These are phyloP conservation scores for Scaptomyza parva DNA, from an alignment of 2,888 invertebrate species.

Conservation along the genomic window DNA sequence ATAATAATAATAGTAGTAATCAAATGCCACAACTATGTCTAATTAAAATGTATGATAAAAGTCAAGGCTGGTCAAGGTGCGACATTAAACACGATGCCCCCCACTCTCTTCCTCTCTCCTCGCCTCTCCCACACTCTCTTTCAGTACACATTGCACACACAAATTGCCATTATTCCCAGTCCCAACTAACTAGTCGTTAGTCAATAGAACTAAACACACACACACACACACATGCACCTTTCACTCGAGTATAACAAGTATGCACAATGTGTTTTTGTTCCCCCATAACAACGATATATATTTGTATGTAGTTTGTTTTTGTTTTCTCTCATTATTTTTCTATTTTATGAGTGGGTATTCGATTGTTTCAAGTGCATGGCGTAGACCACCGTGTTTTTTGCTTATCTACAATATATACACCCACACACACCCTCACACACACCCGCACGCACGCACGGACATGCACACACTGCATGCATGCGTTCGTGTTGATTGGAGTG, in stretches of 20 bases:
- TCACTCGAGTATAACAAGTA: constrained; percentile 5
- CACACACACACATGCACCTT: not conserved
- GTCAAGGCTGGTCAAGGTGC: constrained; percentile 59
- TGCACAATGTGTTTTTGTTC: not conserved
- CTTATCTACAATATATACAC: constrained; percentile 40
- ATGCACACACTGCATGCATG: not conserved
- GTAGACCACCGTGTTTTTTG: constrained; percentile 14
- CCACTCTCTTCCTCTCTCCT: not conserved
- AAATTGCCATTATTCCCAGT: constrained; percentile 35
- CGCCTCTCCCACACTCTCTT: not conserved
- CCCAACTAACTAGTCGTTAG: constrained; percentile 43
- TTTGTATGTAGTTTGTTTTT: not conserved
- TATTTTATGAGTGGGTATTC: constrained; percentile 13
- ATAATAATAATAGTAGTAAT: constrained; percentile 27
- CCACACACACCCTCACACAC: constrained; percentile 7
- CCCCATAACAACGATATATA: not conserved
- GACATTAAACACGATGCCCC: constrained; percentile 8
- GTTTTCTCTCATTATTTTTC: not conserved
- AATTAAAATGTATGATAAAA: constrained; percentile 70
- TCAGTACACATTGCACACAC: not conserved
- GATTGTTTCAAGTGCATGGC: constrained; percentile 34
- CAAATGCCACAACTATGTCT: constrained; percentile 45
- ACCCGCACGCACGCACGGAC: too few species aligned
- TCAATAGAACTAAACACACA: constrained; percentile 33
- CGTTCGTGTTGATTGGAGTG: not conserved